Percentiles rank a stretch among this genome's conserved stretches.
phyloP scores from a whole-genome alignment of 2,797 vertebrate genomes.

The Platyrinchus mystaceus region DNA sequence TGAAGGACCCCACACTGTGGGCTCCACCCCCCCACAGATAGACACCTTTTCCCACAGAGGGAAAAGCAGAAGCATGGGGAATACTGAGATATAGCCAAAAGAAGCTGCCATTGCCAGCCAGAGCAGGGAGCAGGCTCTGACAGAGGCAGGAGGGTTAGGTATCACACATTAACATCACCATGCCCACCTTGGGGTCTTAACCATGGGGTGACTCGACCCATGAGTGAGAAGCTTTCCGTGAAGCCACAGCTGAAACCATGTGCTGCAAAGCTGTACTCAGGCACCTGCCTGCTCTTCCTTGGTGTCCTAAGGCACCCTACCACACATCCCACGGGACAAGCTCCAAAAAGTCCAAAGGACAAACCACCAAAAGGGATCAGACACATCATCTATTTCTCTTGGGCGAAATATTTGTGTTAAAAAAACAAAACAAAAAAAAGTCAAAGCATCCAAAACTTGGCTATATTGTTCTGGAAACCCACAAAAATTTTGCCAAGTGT shows the following conservation, averaged over 20 bases:
- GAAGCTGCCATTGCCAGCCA: neutral
- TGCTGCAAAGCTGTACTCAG: neutral
- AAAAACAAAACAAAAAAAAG: neutral
- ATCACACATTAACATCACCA: rapidly evolving
- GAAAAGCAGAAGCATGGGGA: neutral
- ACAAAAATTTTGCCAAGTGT: slow-evolving; percentile 17
- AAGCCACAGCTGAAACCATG: neutral
- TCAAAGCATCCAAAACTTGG: neutral
- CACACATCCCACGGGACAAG: neutral
- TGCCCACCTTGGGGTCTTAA: neutral
- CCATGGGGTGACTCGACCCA: neutral
- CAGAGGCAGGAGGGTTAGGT: neutral
- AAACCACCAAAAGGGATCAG: neutral
- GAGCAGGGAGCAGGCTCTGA: neutral
- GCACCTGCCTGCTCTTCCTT: neutral
- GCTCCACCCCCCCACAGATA: neutral
- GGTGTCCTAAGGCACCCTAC: neutral
- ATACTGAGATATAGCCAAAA: neutral
- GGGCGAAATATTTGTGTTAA: neutral
- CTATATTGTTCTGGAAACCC: neutral
- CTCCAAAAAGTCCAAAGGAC: neutral
- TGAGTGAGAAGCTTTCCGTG: rapidly evolving
- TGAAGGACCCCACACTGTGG: neutral
- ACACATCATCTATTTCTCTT: neutral
- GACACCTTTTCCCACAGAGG: neutral